Evolutionary conservation across 37 sponge, comb jelly and placozoan species (phyloP).

Genomic region (Amphimedon queenslandica): DNA sequence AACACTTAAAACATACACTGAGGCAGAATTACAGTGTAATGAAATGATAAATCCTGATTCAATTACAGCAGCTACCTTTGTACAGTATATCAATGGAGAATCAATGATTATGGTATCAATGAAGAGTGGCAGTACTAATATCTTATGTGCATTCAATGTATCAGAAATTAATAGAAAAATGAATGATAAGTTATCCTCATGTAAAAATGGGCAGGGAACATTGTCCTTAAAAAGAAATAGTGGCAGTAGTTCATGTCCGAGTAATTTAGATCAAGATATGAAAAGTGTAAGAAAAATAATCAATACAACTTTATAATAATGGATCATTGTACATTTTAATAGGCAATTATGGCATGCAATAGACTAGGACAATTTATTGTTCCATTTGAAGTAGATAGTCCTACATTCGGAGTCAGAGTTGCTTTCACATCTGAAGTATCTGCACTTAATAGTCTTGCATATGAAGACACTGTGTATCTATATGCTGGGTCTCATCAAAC

Average conservation of each 20-base stretch:
- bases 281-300: too few relatives aligned
- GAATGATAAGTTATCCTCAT: neutral
- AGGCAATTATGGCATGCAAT: neutral
- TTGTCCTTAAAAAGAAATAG: neutral
- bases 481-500: neutral
- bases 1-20: neutral
- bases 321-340: too few relatives aligned
- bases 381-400: conserved; percentile 1
- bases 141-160: neutral
- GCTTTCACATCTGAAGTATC: neutral
- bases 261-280: neutral
- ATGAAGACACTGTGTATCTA: neutral
- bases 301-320: too few relatives aligned
- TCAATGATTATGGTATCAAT: neutral
- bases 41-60: neutral
- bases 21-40: neutral
- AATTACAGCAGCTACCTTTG: too few relatives aligned
- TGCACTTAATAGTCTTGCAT: neutral
- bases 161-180: neutral
- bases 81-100: neutral
- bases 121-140: neutral
- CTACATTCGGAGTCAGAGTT: neutral
- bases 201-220: neutral
- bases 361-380: neutral
- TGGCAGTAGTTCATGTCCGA: neutral